These are phyloP conservation scores for Menidia menidia DNA, from an alignment of 2,797 vertebrate genomes.

Conservation along the genomic window DNA sequence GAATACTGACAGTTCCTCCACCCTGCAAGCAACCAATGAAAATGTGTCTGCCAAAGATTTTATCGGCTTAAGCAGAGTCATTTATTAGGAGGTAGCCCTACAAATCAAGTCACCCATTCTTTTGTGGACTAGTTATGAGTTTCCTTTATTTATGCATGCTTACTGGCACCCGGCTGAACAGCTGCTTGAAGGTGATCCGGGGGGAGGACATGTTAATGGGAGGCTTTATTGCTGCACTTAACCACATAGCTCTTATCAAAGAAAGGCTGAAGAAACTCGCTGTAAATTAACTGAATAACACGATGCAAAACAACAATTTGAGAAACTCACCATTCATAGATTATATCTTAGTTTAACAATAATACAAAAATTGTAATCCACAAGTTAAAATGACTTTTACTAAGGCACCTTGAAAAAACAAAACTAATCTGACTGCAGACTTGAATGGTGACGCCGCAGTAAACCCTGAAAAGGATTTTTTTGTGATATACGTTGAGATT, in stretches of 20 bases:
- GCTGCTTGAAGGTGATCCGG: conserved; percentile 48
- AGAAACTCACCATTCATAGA: not conserved
- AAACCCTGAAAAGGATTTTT: too few species aligned
- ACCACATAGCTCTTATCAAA: conserved; percentile 36
- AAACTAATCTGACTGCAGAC: too few species aligned
- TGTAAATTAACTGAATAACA: conserved; percentile 14
- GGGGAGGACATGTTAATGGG: not conserved
- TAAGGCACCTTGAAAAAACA: not conserved
- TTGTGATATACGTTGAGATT: too few species aligned
- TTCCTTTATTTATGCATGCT: conserved; percentile 79
- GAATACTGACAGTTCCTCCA: too few species aligned
- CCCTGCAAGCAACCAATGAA: too few species aligned
- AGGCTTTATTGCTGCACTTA: conserved; percentile 21
- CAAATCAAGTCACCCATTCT: conserved; percentile 79
- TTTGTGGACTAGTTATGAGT: conserved; percentile 77
- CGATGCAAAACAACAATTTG: not conserved
- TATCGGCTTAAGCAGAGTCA: too few species aligned
- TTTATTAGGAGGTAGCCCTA: conserved; percentile 19
- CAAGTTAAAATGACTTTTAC: not conserved
- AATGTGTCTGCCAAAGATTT: too few species aligned
- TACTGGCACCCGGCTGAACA: conserved; percentile 63
- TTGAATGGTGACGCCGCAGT: too few species aligned
- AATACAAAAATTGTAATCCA: not conserved
- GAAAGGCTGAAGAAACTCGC: not conserved
- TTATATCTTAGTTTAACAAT: not conserved